Evolutionary conservation across 2,113 vertebrate genomes (phyloP).

Genomic region (Apeltes quadracus): DNA sequence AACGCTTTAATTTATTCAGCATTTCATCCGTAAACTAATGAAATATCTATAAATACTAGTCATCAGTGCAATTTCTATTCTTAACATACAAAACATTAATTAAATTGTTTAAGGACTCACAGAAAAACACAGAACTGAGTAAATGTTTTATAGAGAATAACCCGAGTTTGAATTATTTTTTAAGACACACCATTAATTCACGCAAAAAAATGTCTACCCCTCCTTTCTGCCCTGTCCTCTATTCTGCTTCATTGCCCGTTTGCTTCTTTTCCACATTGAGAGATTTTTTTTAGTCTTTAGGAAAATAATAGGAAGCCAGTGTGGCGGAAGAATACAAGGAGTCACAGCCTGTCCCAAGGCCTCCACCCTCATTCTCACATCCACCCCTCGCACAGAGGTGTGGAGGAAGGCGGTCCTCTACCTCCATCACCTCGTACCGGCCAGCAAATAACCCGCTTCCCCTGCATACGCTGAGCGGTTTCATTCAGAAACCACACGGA

Average conservation of each 20-base stretch:
- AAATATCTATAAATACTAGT: not conserved
- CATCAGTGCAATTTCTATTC: not conserved
- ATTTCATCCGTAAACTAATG: not conserved
- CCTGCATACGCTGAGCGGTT: too few species aligned
- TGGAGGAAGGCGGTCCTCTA: conserved; percentile 13
- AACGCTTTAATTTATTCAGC: not conserved
- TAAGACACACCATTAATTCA: not conserved
- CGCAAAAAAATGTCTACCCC: not conserved
- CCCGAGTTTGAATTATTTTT: not conserved
- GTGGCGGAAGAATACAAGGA: conserved; percentile 4
- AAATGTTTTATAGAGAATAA: not conserved
- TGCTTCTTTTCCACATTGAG: not conserved
- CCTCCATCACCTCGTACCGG: conserved; percentile 47
- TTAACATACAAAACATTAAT: not conserved
- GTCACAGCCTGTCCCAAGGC: not conserved
- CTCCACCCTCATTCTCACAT: conserved; percentile 1
- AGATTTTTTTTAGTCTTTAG: not conserved
- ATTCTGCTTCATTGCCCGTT: not conserved
- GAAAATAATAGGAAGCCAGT: conserved; percentile 7
- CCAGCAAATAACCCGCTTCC: conserved; percentile 46
- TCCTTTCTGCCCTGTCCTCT: not conserved
- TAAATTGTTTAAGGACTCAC: not conserved
- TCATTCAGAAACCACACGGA: too few species aligned
- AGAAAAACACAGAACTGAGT: not conserved
- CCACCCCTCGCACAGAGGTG: not conserved